Base-by-base conservation (phyloP, 2,113 vertebrate species). In the Corythaixoides concolor region DNA sequence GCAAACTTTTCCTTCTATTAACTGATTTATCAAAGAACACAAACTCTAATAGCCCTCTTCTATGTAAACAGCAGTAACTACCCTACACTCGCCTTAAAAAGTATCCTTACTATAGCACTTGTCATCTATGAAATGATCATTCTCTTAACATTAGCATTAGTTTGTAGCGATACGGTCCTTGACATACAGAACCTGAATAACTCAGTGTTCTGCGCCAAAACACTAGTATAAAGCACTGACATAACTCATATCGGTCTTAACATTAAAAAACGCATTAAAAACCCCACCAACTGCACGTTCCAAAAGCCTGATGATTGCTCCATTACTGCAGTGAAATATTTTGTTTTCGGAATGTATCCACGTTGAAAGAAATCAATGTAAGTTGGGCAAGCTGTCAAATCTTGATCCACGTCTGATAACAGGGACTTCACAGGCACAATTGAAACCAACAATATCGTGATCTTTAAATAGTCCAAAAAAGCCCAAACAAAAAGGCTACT, bases 1-100 rank as follows among this genome's bases (percentile, higher is more conserved):
- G 95, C 80, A 94, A 53, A 94, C 80, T 94, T 94, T 93, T 97
- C 96, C 88, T 97, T 92, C 94, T 93, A 52, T 96, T 90, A 96
- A 55, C 52, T 82, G 52, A 53, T 62, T 66, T 93, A 90, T 73
- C 93, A 93, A 69, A 95, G 60, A 92, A 96, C 68, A 90, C 2
- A 8, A 89, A 88, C n/a, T 81, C 91, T 35, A 88, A 73, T 3
- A 83, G 78, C 35, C 69, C 69, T 92, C 75, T 43, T 86, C 62
- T 69, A 81, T 0, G 59, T 45, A 90, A 76, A 90, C 19, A 80
- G 84, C 84, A 93, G 66, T 64, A 62, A 63, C 91, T 96, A 76
- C 49, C 43, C 93, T 96, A 70, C 12, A 1, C 80, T 94, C 77
- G 83, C 78, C 80, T 79, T 91, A 66, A 50, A 94, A 92, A 81